Conservation (phyloP, 1,140 invertebrate genomes). For the Venustaconcha ellipsiformis region DNA sequence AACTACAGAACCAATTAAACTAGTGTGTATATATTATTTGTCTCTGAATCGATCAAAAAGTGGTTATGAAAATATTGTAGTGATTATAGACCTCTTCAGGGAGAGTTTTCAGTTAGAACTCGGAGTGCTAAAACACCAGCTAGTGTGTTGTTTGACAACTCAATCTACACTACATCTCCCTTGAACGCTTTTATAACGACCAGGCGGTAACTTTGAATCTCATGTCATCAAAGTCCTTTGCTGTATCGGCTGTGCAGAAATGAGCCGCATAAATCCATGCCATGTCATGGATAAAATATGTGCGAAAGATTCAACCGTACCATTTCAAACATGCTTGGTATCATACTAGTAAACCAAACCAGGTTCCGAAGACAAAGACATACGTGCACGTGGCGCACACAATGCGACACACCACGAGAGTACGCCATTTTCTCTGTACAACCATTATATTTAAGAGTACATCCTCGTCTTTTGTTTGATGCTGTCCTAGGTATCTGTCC, state of each 20-base stretch:
- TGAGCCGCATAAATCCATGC: neutral
- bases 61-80: no score
- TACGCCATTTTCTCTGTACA: conserved; percentile 30
- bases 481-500: conserved; percentile 11
- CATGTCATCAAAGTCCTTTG: neutral
- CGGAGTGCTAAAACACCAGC: conserved; percentile 13
- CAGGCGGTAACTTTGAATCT: conserved; percentile 4
- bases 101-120: neutral
- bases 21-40: no score
- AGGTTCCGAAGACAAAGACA: conserved; percentile 22
- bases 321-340: conserved; percentile 23
- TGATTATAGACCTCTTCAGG: no score
- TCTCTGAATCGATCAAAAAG: no score
- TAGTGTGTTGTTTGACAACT: conserved; percentile 19
- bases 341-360: conserved; percentile 25
- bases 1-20: neutral
- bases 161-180: conserved; percentile 16
- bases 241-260: neutral
- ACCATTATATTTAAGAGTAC: conserved; percentile 35
- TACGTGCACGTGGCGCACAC: conserved; percentile 31
- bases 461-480: conserved; percentile 32
- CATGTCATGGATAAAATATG: conserved; percentile 16
- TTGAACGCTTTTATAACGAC: conserved; percentile 8
- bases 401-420: conserved; percentile 33
- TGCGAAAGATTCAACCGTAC: conserved; percentile 6